Percentiles rank a stretch among this genome's conserved stretches.
phyloP scores from a whole-genome alignment of 2,797 vertebrate species.

The Merluccius polli region DNA sequence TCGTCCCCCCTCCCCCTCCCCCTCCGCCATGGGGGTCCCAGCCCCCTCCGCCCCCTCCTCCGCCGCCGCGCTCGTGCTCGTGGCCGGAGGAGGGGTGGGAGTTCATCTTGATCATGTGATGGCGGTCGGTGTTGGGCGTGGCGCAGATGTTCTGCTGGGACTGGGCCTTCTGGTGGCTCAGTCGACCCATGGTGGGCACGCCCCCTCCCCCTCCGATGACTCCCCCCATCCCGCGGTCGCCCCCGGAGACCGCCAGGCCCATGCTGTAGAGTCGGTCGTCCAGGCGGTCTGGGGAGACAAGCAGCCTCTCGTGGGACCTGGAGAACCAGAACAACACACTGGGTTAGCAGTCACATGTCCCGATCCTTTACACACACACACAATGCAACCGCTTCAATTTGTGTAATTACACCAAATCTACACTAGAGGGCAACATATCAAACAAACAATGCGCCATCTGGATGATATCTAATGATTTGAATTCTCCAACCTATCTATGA shows the following conservation, averaged over 20 bases:
- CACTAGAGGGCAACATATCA: background rate
- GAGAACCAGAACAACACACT: background rate
- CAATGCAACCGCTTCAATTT: no score
- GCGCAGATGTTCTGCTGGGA: conserved; percentile 81
- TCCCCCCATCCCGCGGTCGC: conserved; percentile 29
- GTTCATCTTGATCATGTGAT: conserved; percentile 88
- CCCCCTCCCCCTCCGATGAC: conserved; percentile 51
- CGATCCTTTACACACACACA: no score
- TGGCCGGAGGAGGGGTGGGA: conserved; percentile 77
- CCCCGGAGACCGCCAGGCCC: conserved; percentile 51
- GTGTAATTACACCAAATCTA: background rate
- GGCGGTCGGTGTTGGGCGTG: conserved; percentile 80
- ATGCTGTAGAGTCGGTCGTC: conserved; percentile 67
- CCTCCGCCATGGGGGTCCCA: conserved; percentile 51
- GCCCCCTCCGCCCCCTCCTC: conserved; percentile 53
- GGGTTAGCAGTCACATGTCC: background rate
- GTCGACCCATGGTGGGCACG: conserved; percentile 68
- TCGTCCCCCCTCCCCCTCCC: conserved; percentile 39
- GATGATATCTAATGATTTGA: conserved; percentile 60
- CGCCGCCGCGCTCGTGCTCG: conserved; percentile 67
- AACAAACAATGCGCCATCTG: no score
- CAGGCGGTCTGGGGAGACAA: conserved; percentile 71
- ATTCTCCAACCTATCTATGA: no score
- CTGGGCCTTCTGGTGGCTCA: conserved; percentile 79
- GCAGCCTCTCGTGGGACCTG: conserved; percentile 76